Percentiles rank a stretch among this genome's conserved stretches.
These are phyloP conservation scores for Ormyrus thymus DNA, from an alignment of 2,888 invertebrate species.

Conservation along the genomic window DNA sequence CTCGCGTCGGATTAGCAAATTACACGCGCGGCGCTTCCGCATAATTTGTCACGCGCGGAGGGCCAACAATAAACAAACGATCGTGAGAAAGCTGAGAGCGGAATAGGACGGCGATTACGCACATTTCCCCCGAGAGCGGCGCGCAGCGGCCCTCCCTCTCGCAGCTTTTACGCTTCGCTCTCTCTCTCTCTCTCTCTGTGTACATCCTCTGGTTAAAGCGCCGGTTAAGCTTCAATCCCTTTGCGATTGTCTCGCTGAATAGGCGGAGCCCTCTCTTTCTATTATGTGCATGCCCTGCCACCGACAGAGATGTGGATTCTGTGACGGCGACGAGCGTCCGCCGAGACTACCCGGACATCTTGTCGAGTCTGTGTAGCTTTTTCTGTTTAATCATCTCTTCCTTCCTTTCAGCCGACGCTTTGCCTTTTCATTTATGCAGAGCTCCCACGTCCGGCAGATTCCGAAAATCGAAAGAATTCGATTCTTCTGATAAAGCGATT, in stretches of 20 bases:
- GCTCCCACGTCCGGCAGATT: too few species aligned
- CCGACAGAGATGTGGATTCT: too few species aligned
- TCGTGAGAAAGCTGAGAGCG: slow-evolving; percentile 62
- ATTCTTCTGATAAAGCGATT: too few species aligned
- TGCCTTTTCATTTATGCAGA: too few species aligned
- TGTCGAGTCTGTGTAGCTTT: too few species aligned
- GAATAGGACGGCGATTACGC: slow-evolving; percentile 71
- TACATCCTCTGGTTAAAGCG: slow-evolving; percentile 46
- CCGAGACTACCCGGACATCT: slow-evolving; percentile 53
- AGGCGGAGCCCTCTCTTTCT: neutral
- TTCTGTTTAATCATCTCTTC: too few species aligned
- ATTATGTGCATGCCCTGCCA: too few species aligned
- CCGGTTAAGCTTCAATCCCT: slow-evolving; percentile 54
- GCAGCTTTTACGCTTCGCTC: slow-evolving; percentile 1
- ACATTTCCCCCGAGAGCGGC: slow-evolving; percentile 70
- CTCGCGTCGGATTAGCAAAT: slow-evolving; percentile 36
- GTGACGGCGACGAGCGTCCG: slow-evolving; percentile 58
- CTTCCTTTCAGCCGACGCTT: too few species aligned
- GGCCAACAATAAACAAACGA: slow-evolving; percentile 61
- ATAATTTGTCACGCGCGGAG: slow-evolving; percentile 45
- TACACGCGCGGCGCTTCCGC: slow-evolving; percentile 23
- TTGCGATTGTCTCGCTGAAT: slow-evolving; percentile 54
- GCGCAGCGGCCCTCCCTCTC: neutral
- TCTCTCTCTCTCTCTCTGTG: too few species aligned
- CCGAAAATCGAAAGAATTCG: too few species aligned